A percentile compares a stretch with the other conserved stretches of the same genome.
phyloP scores from a whole-genome alignment of 1,140 invertebrate species.

The Temnothorax nylanderi region DNA sequence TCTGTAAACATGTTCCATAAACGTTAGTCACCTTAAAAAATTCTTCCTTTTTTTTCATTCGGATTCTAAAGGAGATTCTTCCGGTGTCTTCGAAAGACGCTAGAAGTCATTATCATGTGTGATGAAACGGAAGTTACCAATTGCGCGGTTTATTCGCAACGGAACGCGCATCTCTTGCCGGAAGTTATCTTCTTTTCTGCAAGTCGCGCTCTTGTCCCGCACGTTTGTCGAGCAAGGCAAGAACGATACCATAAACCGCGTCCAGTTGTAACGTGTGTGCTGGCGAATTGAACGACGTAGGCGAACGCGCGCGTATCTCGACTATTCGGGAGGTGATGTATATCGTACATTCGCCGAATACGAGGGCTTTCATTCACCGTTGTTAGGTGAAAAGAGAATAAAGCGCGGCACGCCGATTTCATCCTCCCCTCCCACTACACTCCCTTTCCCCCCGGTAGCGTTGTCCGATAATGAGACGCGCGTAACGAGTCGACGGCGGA shows the following conservation, averaged over 20 bases:
- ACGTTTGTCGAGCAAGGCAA: neutral
- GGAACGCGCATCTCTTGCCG: neutral
- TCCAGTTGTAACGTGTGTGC: neutral
- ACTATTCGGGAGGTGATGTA: neutral
- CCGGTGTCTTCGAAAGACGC: neutral
- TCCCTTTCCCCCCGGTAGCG: neutral
- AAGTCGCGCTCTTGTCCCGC: neutral
- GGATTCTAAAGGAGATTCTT: neutral
- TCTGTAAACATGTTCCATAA: neutral
- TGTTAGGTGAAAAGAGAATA: slow-evolving; percentile 21
- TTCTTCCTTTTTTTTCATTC: neutral
- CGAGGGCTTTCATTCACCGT: neutral
- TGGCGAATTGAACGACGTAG: neutral
- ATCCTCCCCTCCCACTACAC: neutral
- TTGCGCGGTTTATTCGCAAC: neutral
- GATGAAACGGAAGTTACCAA: neutral
- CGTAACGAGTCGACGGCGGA: slow-evolving; percentile 28
- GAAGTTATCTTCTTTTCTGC: neutral
- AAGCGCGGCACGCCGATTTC: slow-evolving; percentile 5
- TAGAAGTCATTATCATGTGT: neutral
- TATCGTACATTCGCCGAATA: neutral
- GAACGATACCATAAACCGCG: neutral
- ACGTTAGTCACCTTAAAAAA: neutral
- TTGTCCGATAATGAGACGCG: slow-evolving; percentile 38
- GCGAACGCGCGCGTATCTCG: no score